Base-by-base conservation (phyloP, 2,797 vertebrate species). In the Champsocephalus esox region DNA sequence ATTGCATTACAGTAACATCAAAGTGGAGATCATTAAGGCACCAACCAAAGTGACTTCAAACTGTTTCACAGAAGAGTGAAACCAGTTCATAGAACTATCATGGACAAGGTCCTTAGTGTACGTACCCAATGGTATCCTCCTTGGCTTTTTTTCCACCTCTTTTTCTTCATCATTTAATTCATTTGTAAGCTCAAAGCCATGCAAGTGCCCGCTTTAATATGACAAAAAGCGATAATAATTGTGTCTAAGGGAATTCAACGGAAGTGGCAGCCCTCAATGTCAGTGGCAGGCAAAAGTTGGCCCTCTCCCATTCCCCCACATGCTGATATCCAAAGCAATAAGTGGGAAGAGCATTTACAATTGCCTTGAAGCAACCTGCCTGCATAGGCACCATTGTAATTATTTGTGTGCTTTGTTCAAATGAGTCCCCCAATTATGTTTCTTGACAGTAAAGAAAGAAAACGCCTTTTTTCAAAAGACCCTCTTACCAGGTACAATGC, bases 241-340 rank as follows among this genome's bases (percentile, higher is more conserved):
- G 84, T 69, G 78, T 91, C 79, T 77, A 82, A 90, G 88, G 61
- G 46, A 85, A 90, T 75, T 75, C 75, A 51, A 81, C 64, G 85
- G 83, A 91, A 90, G 74, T 85, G 79, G 83, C 77, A 82, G 79
- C 75, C 75, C 59, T 82, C 66, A 83, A 70, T 81, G 72, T 88
- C 88, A 83, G 76, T 56, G 83, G 77, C 82, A 75, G 82, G 59
- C 24, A 77, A 83, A 84, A 88, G 73, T 82, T 90, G 79, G 38
- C 69, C 62, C 58, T 51, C 62, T 58, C 77, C 75, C 72, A 67
- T 81, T 84, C 70, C 68, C 71, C 75, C 74, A 80, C 84, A 90
- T 50, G 52, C 80, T 77, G 80, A 88, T 88, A 89, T 88, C 81
- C 84, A 88, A 91, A 87, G 81, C 86, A 90, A 87, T 89, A 90